Evolutionary conservation across 64 coral and sea anemone genomes (phyloP).

Genomic region (Dendrophyllia cribrosa): DNA sequence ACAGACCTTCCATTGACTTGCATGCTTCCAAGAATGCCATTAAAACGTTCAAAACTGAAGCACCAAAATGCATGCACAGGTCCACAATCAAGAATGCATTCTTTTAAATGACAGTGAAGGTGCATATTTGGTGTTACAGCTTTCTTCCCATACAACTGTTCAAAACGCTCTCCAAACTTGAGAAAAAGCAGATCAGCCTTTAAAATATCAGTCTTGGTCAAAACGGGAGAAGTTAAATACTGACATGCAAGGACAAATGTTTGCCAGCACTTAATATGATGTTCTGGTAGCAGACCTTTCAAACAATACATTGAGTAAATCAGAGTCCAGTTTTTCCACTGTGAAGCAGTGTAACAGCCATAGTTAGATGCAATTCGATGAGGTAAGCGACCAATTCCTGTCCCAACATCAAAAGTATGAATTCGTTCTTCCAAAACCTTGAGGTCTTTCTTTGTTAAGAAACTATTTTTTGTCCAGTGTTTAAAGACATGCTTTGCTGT

Average conservation of each 20-base stretch:
- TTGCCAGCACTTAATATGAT: background rate
- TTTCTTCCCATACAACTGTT: background rate
- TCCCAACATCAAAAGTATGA: background rate
- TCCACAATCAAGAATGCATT: background rate
- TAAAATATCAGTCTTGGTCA: background rate
- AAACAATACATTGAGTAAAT: background rate
- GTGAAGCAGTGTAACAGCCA: background rate
- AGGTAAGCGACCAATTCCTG: constrained; percentile 31
- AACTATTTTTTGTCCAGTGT: constrained; percentile 11
- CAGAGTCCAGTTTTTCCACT: constrained; percentile 3
- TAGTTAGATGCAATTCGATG: background rate
- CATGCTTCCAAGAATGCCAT: constrained; percentile 5
- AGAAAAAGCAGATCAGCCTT: constrained; percentile 20
- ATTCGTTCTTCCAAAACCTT: constrained; percentile 18
- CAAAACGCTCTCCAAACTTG: background rate
- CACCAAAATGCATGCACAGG: background rate
- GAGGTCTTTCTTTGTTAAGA: constrained; percentile 13
- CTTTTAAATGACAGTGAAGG: background rate
- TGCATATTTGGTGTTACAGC: background rate
- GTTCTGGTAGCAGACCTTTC: background rate
- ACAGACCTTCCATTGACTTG: constrained; percentile 31
- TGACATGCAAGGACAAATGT: too few species aligned
- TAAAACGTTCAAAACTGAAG: constrained; percentile 31
- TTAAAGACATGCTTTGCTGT: constrained; percentile 47
- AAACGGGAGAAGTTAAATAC: background rate